Evolutionary conservation across 2,888 invertebrate species (phyloP).

Genomic region (Archips crataeganus): DNA sequence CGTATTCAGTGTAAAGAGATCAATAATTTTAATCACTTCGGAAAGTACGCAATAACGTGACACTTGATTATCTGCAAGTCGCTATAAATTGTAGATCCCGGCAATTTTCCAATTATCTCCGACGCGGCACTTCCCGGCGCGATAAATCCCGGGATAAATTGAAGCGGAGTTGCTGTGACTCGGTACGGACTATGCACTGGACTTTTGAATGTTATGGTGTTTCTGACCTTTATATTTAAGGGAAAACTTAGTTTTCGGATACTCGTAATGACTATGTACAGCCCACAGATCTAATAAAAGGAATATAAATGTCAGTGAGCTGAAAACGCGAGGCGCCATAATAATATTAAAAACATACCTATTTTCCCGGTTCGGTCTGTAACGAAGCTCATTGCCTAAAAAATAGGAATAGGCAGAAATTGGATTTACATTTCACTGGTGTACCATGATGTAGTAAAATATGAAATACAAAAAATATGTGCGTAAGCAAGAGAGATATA

Average conservation of each 20-base stretch:
- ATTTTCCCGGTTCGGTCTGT: too few relatives aligned
- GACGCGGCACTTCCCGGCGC: slow-evolving; percentile 22
- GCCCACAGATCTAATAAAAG: too few relatives aligned
- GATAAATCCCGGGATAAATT: slow-evolving; percentile 34
- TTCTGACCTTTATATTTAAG: slow-evolving; percentile 50
- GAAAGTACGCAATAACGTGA: slow-evolving; percentile 13
- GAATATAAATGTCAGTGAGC: too few relatives aligned
- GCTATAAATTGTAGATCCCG: slow-evolving; percentile 12
- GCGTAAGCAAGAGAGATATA: too few relatives aligned
- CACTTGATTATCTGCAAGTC: slow-evolving; percentile 11
- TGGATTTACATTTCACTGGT: too few relatives aligned
- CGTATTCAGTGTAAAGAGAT: neutral
- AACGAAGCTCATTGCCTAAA: too few relatives aligned
- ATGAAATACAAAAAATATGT: too few relatives aligned
- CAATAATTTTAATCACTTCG: slow-evolving; percentile 9
- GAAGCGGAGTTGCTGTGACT: slow-evolving; percentile 1
- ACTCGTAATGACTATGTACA: neutral
- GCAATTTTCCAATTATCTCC: slow-evolving; percentile 39
- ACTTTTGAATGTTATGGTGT: slow-evolving; percentile 49
- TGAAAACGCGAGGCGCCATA: too few relatives aligned
- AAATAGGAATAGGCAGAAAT: too few relatives aligned
- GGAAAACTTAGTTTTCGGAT: slow-evolving; percentile 68
- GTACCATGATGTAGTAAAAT: too few relatives aligned
- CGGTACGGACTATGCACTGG: slow-evolving; percentile 28
- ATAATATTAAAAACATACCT: too few relatives aligned